Conservation (phyloP, 2,888 invertebrate genomes). For the Lucinisca nassula region DNA sequence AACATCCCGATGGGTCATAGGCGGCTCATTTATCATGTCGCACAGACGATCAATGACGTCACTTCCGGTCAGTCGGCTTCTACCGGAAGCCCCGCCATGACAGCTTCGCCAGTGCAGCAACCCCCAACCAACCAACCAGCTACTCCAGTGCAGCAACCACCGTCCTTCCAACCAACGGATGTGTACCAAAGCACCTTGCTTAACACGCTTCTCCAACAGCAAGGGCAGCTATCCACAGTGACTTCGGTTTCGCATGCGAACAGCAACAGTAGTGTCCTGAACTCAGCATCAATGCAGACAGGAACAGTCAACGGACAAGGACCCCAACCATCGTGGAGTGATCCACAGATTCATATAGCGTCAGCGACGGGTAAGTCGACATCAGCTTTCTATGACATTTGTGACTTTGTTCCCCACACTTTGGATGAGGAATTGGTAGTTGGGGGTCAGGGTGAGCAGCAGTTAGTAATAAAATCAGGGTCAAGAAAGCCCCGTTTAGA, state of each 20-base stretch:
- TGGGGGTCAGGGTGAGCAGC: slow-evolving; percentile 1
- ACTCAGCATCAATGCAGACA: not conserved
- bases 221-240: not conserved
- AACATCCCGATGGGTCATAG: slow-evolving; percentile 12
- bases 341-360: not conserved
- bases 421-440: not conserved
- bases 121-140: not conserved
- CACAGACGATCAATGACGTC: not conserved
- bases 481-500: not conserved
- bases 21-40: not conserved
- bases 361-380: not conserved
- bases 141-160: not conserved
- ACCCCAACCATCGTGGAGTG: not conserved
- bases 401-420: not conserved
- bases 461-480: not conserved
- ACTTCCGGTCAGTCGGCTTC: not conserved
- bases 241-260: not conserved
- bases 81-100: not conserved
- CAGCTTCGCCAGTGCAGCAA: not conserved
- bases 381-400: not conserved
- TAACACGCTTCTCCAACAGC: not conserved
- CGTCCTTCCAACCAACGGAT: not conserved
- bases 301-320: not conserved
- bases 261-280: not conserved
- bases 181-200: not conserved